A percentile compares a stretch with the other conserved stretches of the same genome.
These are phyloP conservation scores for Dolichomitus sp. DNA, from an alignment of 2,888 invertebrate species.

Conservation along the genomic window DNA sequence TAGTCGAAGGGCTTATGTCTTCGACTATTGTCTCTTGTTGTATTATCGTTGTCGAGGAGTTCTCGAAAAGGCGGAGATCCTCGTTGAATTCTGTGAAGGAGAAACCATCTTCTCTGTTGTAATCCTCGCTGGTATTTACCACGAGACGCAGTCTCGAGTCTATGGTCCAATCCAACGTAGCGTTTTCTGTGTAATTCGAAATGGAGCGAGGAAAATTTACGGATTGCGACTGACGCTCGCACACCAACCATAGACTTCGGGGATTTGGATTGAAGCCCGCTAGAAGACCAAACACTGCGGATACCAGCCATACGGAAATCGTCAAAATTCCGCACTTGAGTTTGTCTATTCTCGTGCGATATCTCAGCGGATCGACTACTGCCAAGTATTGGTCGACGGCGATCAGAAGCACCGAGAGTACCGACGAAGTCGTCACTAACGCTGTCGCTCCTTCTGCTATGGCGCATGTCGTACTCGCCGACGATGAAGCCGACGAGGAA, in stretches of 20 bases:
- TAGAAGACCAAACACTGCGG: constrained; percentile 85
- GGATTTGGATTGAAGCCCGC: constrained; percentile 87
- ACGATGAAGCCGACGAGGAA: constrained; percentile 84
- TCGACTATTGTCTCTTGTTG: constrained; percentile 51
- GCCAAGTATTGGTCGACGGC: constrained; percentile 90
- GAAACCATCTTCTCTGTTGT: constrained; percentile 46
- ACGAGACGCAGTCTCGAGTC: constrained; percentile 48
- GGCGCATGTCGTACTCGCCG: constrained; percentile 87
- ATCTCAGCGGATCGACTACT: constrained; percentile 89
- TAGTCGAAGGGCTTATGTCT: not conserved
- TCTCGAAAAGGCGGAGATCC: constrained; percentile 66
- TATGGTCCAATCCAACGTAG: constrained; percentile 43
- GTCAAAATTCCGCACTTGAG: constrained; percentile 87
- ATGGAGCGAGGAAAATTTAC: not conserved
- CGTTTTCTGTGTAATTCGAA: constrained; percentile 34
- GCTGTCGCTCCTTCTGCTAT: constrained; percentile 90
- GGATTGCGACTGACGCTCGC: constrained; percentile 66
- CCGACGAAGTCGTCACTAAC: constrained; percentile 88
- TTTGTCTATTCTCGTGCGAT: constrained; percentile 88
- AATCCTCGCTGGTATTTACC: constrained; percentile 58
- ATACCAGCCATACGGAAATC: constrained; percentile 86
- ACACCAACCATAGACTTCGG: constrained; percentile 86
- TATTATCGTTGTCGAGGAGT: constrained; percentile 57
- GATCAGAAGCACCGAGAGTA: constrained; percentile 89
- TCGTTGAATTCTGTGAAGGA: constrained; percentile 59